These are phyloP conservation scores for Bovichtus variegatus DNA, from an alignment of 2,797 vertebrate species.

Conservation along the genomic window DNA sequence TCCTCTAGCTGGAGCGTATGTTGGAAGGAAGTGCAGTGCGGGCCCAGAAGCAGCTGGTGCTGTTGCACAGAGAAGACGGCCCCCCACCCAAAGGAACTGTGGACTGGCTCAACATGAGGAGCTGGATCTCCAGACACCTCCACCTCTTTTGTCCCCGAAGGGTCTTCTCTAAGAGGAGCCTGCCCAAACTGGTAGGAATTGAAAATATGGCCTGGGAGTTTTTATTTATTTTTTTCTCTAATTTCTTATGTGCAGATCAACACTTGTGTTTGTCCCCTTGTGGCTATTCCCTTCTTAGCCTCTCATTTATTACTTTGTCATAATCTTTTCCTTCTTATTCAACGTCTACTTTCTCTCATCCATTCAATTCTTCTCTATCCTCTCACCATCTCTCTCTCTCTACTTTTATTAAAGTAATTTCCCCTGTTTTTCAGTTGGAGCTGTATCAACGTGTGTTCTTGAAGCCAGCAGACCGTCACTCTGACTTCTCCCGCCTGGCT, in stretches of 20 bases:
- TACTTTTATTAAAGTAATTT: neutral
- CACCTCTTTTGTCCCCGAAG: conserved; percentile 94
- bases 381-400: neutral
- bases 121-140: conserved; percentile 96
- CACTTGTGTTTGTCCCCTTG: neutral
- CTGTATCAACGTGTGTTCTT: conserved; percentile 92
- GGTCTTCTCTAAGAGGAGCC: conserved; percentile 92
- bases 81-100: conserved; percentile 90
- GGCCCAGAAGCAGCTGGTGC: conserved; percentile 94
- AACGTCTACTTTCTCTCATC: neutral
- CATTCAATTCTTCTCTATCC: neutral
- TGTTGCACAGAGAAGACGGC: conserved; percentile 93
- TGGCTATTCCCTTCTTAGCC: neutral
- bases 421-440: conserved; percentile 85
- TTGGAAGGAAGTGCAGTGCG: conserved; percentile 93
- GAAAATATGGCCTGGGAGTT: neutral
- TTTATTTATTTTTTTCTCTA: neutral
- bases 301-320: neutral
- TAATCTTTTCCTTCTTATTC: neutral
- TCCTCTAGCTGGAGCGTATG: conserved; percentile 92
- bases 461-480: conserved; percentile 92
- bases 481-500: conserved; percentile 94
- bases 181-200: conserved; percentile 90
- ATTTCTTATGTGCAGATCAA: conserved; percentile 13
- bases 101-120: conserved; percentile 97